Evolutionary conservation across 2,113 vertebrate genomes (phyloP), one percentile per base, ranked within the genome.

Genomic region (Cryptotis parvus): DNA sequence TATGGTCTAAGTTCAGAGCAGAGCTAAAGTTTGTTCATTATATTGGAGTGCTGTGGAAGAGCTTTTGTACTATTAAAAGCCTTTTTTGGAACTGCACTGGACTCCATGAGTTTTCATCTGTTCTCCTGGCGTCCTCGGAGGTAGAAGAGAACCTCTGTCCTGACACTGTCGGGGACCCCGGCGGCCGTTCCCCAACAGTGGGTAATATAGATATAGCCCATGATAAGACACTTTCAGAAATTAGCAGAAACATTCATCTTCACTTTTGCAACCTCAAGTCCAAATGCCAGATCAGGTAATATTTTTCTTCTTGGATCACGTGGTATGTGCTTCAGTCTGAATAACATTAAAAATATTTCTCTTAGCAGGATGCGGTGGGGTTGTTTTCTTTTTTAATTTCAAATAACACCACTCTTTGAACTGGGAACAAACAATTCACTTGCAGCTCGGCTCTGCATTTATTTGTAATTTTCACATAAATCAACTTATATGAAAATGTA

Each of bases 391-490:
- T 95, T 77, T 96, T 97, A 96, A 97, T 97, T 97, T 97, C 97
- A 94, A 97, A 97, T 96, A 97, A 96, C 95, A 87, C 96, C 95
- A 94, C 92, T 97, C 45, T 96, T 97, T 98, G 97, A 97, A 97
- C 96, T 97, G 96, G 96, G 97, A 97, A 96, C 97, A 98, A 98
- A 98, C 97, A 97, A 98, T 97, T 98, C 97, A 97, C 97, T 98
- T 97, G 93, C 94, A 97, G 95, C 97, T 97, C 89, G 81, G 97
- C 97, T 97, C 95, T 97, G 97, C 97, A 98, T 98, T 98, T 98
- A 98, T 98, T 98, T 97, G 97, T 97, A 97, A 98, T 98, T 98
- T 98, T 98, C 98, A 97, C 98, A 98, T 98, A 98, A 98, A 98
- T 98, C 98, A 97, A 97, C 97, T 97, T 97, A 97, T 98, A 98